A percentile compares a stretch with the other conserved stretches of the same genome.
phyloP scores from a whole-genome alignment of 2,113 vertebrate species.

The Herpetotheres cachinnans region DNA sequence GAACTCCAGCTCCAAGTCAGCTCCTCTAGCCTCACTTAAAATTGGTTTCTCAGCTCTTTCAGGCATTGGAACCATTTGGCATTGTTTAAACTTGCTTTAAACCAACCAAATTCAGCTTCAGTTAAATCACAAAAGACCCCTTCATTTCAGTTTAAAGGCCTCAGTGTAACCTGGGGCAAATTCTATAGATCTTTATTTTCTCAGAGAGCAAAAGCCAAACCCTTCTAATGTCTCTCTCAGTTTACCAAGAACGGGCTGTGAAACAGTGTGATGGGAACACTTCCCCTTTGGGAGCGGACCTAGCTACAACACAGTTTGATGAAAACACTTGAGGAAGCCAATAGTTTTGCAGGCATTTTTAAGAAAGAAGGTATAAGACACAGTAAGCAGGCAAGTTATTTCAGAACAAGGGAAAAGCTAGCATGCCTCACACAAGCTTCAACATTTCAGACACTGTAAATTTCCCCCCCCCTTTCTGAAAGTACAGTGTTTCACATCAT shows the following conservation, averaged over 20 bases:
- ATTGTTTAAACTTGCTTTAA: neutral
- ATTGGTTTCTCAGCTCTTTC: neutral
- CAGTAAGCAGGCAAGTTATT: neutral
- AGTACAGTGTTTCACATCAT: neutral
- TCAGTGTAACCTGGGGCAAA: neutral
- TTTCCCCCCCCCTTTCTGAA: neutral
- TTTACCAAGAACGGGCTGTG: neutral
- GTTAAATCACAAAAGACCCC: neutral
- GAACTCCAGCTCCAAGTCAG: neutral
- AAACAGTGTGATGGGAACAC: neutral
- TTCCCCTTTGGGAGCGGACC: neutral
- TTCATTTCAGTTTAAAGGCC: neutral
- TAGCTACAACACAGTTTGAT: neutral
- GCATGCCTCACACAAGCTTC: accelerated
- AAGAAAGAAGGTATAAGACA: neutral
- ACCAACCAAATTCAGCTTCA: neutral
- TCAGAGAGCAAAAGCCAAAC: neutral
- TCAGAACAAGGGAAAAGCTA: neutral
- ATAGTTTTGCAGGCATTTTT: neutral
- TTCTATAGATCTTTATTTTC: neutral
- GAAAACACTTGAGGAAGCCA: neutral
- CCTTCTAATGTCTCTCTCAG: neutral
- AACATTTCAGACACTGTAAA: neutral
- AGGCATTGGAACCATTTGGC: neutral
- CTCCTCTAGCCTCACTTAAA: neutral